Evolutionary conservation across 2,797 vertebrate species (phyloP), one percentile per base, ranked within the genome.

Genomic region (Urophycis tenuis): DNA sequence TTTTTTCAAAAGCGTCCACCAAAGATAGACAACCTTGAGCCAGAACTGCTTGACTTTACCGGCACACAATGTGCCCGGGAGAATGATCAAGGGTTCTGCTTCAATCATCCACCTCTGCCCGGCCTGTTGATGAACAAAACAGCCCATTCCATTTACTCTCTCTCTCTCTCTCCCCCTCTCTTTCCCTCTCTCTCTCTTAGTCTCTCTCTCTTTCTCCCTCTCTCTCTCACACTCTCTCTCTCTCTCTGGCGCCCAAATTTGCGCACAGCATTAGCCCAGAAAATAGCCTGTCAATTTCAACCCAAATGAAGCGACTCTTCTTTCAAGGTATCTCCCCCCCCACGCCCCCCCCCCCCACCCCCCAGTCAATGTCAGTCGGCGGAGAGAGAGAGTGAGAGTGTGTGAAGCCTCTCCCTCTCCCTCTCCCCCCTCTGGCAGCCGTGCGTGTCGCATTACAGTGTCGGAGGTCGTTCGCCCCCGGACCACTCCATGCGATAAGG

Each of bases 101-200:
- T 82, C 85, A 39, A 73, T 87, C 85, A 83, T 78, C 87, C 79
- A 78, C 79, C 78, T 80, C 76, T 41, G 76, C 74, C 81, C 72
- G 60, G 73, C 75, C 71, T 77, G 75, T 87, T 89, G 85, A 88
- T 87, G 85, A 86, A 81, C 75, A 72, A 80, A 85, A 79, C 79
- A 83, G 82, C 74, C 76, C 5, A 71, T 41, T 78, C 84, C 80
- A 80, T 89, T 87, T 83, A 82, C 84, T 15, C 39, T 41, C 36
- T 12, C 36, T 39, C 36, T 80, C 86, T 74, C 79, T 53, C 19
- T n/a, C 22, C n/a, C 49, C 7, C 4, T 17, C 19, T 22, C n/a
- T n/a, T n/a, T n/a, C n/a, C n/a, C n/a, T 53, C 19, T n/a, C 22
- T 53, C 49, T 22, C 4, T 17, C 19, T 22, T 53, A n/a, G 5